phyloP scores from a whole-genome alignment of 2,113 vertebrate species.

The Cervus canadensis region DNA sequence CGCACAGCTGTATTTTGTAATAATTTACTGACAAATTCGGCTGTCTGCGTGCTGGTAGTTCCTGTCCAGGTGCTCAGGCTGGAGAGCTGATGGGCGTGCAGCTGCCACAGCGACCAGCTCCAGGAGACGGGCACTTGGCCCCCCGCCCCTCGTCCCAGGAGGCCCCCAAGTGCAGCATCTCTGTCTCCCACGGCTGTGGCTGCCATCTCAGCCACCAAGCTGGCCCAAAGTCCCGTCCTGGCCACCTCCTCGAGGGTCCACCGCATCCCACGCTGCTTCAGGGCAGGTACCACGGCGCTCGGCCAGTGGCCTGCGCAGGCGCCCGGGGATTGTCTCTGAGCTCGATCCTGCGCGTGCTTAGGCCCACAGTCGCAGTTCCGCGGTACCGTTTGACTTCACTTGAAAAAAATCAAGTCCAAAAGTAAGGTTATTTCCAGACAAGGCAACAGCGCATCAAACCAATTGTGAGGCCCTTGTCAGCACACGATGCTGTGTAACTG shows the following conservation, averaged over 20 bases:
- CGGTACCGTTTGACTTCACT: fast-evolving
- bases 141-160: fast-evolving
- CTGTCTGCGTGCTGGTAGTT: no score
- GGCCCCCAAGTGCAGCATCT: fast-evolving
- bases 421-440: neutral
- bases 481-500: fast-evolving
- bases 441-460: neutral
- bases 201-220: neutral
- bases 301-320: fast-evolving
- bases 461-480: neutral
- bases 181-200: no score
- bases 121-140: neutral
- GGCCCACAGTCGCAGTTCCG: fast-evolving
- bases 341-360: fast-evolving
- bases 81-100: neutral
- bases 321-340: fast-evolving
- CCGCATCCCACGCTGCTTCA: no score
- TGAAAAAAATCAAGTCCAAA: neutral
- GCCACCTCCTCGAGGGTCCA: fast-evolving
- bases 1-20: no score
- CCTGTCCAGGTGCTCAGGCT: neutral
- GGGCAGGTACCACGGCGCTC: fast-evolving
- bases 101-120: fast-evolving
- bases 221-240: no score
- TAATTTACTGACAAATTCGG: neutral